These are phyloP conservation scores for Dryococelus australis DNA, from an alignment of 2,888 invertebrate species.

Conservation along the genomic window DNA sequence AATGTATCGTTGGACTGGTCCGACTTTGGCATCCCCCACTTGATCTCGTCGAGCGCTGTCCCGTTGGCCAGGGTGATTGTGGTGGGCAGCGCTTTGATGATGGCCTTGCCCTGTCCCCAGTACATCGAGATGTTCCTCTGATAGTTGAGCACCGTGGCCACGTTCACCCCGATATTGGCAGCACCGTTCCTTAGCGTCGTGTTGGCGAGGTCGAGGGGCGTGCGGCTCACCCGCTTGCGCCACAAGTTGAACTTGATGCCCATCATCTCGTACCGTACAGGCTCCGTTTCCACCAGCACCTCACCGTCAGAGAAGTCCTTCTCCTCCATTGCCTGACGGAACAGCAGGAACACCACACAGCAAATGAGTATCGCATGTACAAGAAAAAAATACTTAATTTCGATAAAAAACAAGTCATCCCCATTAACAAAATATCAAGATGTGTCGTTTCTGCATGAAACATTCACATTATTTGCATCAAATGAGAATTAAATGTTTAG, in stretches of 20 bases:
- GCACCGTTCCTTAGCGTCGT: constrained; percentile 61
- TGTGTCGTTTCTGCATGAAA: too few relatives aligned
- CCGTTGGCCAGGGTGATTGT: constrained; percentile 68
- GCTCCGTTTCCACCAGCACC: constrained; percentile 82
- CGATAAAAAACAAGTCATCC: background rate
- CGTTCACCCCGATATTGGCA: constrained; percentile 56
- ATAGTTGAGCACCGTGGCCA: constrained; percentile 78
- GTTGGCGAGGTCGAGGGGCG: constrained; percentile 55
- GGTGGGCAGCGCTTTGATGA: constrained; percentile 74
- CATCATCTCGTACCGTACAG: constrained; percentile 76
- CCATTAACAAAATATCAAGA: background rate
- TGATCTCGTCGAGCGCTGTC: constrained; percentile 65
- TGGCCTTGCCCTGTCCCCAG: constrained; percentile 82
- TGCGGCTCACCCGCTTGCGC: constrained; percentile 53
- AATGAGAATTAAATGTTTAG: too few relatives aligned
- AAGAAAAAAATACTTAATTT: too few relatives aligned
- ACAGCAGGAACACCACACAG: background rate
- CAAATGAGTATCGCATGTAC: too few relatives aligned
- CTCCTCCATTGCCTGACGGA: constrained; percentile 61
- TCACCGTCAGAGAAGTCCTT: constrained; percentile 71
- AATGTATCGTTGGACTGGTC: constrained; percentile 59
- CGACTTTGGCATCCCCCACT: constrained; percentile 71
- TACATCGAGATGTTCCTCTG: constrained; percentile 73
- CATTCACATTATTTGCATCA: too few relatives aligned
- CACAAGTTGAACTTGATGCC: constrained; percentile 63